Evolutionary conservation across 2,888 invertebrate genomes (phyloP).

Genomic region (Dexiosoma caninum): DNA sequence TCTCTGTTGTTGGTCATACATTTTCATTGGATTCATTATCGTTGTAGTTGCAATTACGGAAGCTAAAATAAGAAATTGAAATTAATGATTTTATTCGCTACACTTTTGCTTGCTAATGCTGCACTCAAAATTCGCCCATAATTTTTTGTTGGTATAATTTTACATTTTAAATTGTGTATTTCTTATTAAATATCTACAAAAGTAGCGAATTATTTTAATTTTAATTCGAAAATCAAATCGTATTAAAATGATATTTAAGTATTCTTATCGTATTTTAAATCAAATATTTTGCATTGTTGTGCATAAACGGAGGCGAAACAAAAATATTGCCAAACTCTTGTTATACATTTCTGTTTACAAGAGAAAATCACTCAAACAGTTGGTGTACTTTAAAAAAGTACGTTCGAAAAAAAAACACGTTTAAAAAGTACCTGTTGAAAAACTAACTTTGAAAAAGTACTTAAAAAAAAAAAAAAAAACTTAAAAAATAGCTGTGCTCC

Average conservation of each 20-base stretch:
- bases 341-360: too few species aligned
- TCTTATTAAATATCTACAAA: not conserved
- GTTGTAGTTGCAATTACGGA: slow-evolving; percentile 24
- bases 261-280: too few species aligned
- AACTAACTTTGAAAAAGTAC: not conserved
- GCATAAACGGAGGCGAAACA: not conserved
- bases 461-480: not conserved
- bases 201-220: too few species aligned
- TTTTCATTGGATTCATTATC: slow-evolving; percentile 35
- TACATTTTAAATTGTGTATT: not conserved
- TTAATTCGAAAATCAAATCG: too few species aligned
- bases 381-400: not conserved
- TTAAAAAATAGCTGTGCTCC: too few species aligned
- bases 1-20: slow-evolving; percentile 24
- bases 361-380: too few species aligned
- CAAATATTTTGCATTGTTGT: too few species aligned
- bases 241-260: too few species aligned
- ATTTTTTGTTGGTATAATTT: not conserved
- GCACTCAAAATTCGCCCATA: too few species aligned
- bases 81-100: slow-evolving; percentile 13
- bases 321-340: not conserved
- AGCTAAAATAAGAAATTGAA: slow-evolving; percentile 7
- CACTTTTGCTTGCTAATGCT: too few species aligned
- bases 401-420: not conserved
- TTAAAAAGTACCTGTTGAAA: not conserved